These are phyloP conservation scores for Ciona savignyi DNA, from an alignment of 23 tunicate species.

Conservation along the genomic window DNA sequence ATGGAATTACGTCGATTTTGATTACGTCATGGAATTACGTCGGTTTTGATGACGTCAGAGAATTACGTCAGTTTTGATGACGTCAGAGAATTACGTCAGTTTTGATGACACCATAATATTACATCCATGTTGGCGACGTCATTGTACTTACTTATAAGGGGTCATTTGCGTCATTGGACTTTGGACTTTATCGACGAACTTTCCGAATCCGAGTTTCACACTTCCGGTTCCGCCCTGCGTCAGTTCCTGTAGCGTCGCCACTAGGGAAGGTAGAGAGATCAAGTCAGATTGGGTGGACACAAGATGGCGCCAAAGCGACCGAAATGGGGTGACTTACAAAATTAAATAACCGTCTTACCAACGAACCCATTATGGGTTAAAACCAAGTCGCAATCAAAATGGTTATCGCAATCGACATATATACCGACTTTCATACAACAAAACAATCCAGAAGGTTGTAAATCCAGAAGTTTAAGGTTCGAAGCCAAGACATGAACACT, in stretches of 20 bases:
- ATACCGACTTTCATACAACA: too few relatives aligned
- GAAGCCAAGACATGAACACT: too few relatives aligned
- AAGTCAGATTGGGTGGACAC: too few relatives aligned
- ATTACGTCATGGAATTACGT: not conserved
- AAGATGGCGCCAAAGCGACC: too few relatives aligned
- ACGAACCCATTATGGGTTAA: too few relatives aligned
- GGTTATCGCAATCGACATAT: too few relatives aligned
- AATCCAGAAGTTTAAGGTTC: too few relatives aligned
- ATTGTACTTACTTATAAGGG: slow-evolving; percentile 38
- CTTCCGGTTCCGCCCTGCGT: slow-evolving; percentile 67
- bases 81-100: too few relatives aligned
- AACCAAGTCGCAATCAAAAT: slow-evolving; percentile 43
- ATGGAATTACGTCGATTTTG: not conserved
- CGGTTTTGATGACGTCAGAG: not conserved
- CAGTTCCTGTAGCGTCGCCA: slow-evolving; percentile 43
- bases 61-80: too few relatives aligned
- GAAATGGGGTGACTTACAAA: too few relatives aligned
- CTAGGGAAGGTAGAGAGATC: slow-evolving; percentile 17
- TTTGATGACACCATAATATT: not conserved
- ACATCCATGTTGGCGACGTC: not conserved
- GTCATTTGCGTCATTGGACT: slow-evolving; percentile 94
- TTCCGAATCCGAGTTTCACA: slow-evolving; percentile 95
- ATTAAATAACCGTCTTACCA: too few relatives aligned
- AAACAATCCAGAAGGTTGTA: slow-evolving; percentile 71
- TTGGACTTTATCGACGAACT: slow-evolving; percentile 98